A percentile compares a stretch with the other conserved stretches of the same genome.
phyloP scores from a whole-genome alignment of 35 echinoderm and acorn worm species.

The Diadema setosum region DNA sequence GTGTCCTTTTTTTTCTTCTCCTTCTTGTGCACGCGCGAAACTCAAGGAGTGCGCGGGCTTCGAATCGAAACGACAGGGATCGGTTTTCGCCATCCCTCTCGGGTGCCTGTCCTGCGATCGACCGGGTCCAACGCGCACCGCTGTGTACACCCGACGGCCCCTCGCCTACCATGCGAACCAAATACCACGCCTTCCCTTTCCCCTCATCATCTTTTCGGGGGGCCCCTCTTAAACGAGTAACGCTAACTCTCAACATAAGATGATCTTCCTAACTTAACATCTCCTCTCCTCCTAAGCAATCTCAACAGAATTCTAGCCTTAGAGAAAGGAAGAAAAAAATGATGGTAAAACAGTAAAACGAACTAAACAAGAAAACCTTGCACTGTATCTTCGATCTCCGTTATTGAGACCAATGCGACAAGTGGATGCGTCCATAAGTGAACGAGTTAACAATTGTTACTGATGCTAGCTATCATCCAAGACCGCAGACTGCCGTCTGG shows the following conservation, averaged over 20 bases:
- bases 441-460: conserved; percentile 11
- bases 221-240: background rate
- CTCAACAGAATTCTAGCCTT: background rate
- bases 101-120: background rate
- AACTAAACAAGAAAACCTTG: background rate
- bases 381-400: background rate
- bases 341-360: background rate
- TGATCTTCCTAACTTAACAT: conserved; percentile 7
- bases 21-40: background rate
- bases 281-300: background rate
- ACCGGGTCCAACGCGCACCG: background rate
- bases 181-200: background rate
- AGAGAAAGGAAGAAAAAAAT: too few relatives aligned
- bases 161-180: background rate
- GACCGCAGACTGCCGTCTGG: background rate
- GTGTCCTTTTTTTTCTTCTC: too few relatives aligned
- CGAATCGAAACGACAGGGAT: background rate
- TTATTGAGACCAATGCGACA: background rate
- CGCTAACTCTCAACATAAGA: background rate
- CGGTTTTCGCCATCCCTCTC: too few relatives aligned
- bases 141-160: background rate
- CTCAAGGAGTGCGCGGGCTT: background rate
- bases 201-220: background rate
- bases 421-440: conserved; percentile 4
- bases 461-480: background rate